phyloP scores from a whole-genome alignment of 2,888 invertebrate species.

The Nymphalis polychloros region DNA sequence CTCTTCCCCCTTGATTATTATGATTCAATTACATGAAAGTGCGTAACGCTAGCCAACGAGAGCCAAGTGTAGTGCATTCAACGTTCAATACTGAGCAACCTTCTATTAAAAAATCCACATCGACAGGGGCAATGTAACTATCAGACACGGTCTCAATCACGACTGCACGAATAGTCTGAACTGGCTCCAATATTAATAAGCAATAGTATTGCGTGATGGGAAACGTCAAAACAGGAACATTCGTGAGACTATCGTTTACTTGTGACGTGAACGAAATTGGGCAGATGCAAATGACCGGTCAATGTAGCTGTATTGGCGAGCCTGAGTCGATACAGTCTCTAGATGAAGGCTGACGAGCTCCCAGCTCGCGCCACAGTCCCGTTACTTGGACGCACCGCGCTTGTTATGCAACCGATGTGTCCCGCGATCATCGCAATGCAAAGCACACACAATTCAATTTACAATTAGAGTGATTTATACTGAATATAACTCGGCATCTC shows the following conservation, averaged over 20 bases:
- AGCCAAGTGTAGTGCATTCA: slow-evolving; percentile 31
- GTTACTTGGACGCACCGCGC: slow-evolving; percentile 71
- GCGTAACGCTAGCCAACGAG: slow-evolving; percentile 40
- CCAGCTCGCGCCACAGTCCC: slow-evolving; percentile 59
- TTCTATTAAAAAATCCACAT: slow-evolving; percentile 38
- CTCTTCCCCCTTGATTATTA: slow-evolving; percentile 58
- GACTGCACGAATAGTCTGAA: slow-evolving; percentile 44
- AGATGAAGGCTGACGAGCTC: slow-evolving; percentile 41
- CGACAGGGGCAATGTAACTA: slow-evolving; percentile 61
- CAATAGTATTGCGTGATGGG: slow-evolving; percentile 58
- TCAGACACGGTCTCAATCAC: slow-evolving; percentile 67
- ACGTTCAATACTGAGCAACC: slow-evolving; percentile 29
- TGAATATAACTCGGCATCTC: slow-evolving; percentile 8
- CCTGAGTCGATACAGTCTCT: slow-evolving; percentile 48
- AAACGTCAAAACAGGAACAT: slow-evolving; percentile 61
- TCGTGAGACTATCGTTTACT: slow-evolving; percentile 53
- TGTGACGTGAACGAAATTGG: slow-evolving; percentile 49
- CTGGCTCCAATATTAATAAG: slow-evolving; percentile 41
- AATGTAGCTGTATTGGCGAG: slow-evolving; percentile 52
- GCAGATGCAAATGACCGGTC: slow-evolving; percentile 56
- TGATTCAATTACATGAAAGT: slow-evolving; percentile 54
- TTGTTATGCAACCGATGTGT: slow-evolving; percentile 75
- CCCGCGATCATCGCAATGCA: slow-evolving; percentile 45
- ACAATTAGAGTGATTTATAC: slow-evolving; percentile 27
- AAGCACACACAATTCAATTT: slow-evolving; percentile 23